Conservation (phyloP, 2,797 vertebrate genomes). For the Lateolabrax maculatus region DNA sequence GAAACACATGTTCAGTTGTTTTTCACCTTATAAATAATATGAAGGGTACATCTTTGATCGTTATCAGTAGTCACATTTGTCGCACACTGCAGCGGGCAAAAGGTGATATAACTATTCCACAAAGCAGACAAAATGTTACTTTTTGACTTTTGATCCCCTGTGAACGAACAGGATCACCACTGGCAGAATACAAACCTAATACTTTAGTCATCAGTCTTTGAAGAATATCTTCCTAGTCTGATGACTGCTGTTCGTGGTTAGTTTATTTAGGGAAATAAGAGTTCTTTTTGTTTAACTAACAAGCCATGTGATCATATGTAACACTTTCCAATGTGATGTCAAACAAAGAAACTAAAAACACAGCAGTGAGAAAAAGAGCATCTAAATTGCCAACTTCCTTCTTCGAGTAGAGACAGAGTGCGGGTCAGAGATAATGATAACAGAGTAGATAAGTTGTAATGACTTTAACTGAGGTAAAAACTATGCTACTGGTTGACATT, state of each 20-base stretch:
- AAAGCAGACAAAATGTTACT: neutral
- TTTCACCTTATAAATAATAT: neutral
- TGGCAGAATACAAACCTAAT: slow-evolving; percentile 1
- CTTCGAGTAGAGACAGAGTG: neutral
- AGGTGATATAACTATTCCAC: neutral
- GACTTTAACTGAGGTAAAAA: neutral
- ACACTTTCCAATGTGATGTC: slow-evolving; percentile 3
- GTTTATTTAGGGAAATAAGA: slow-evolving; percentile 28
- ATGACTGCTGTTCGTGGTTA: slow-evolving; percentile 35
- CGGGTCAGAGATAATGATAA: neutral
- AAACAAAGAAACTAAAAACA: slow-evolving; percentile 19
- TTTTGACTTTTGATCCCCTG: neutral
- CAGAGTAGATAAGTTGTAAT: neutral
- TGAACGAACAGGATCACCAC: neutral
- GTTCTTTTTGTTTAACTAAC: slow-evolving; percentile 28
- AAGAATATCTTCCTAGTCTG: slow-evolving; percentile 24
- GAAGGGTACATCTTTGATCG: neutral
- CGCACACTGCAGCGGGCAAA: neutral
- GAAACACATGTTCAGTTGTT: neutral
- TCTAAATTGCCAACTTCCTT: neutral
- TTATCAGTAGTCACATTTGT: neutral
- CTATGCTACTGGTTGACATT: neutral
- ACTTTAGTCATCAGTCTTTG: slow-evolving; percentile 5
- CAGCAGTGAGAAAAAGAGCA: neutral
- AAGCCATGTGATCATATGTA: slow-evolving; percentile 36